Base-by-base conservation (phyloP, 2,888 invertebrate genomes). In the Elegia similella region DNA sequence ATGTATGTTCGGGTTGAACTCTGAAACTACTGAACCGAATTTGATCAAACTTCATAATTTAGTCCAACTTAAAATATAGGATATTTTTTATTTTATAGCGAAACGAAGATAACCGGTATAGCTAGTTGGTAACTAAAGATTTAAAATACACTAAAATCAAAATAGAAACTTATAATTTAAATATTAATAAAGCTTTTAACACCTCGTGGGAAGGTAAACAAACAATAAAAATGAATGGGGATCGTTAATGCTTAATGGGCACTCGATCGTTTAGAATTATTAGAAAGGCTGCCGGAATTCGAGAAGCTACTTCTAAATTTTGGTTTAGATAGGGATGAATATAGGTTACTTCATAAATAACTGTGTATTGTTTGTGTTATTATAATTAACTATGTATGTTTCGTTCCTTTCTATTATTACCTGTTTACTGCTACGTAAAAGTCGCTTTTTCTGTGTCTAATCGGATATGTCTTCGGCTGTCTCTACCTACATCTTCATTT, bases 151-250 rank as follows among this genome's bases (percentile, higher is more conserved):
- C 5, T 5, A 3, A 23, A 23, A 23, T 23, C 23, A 23, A 23
- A 3, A 23, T 5, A 23, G 23, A 3, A 23, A 23, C 5, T 12
- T 12, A 16, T 23, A 46, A 47, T 29, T 13, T 1, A 13, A 47
- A 47, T 13, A 47, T 47, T 3, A 47, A 48, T 62, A 60, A 70
- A 72, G 55, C 65, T 71, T 63, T 76, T 63, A 68, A 65, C 64
- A 60, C 59, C 67, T 59, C 71, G 68, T 75, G 72, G 70, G 75
- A 75, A 75, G 65, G 69, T 74, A 69, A 71, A 71, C 68, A 69
- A 64, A 63, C 69, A 62, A 73, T 76, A 73, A 76, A 76, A 70
- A 65, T 61, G 61, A 65, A 59, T 60, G 58, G 62, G 65, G 62
- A 64, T 65, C 65, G 63, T 72, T 73, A 73, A 71, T 64, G 65